Evolutionary conservation across 2,113 vertebrate species (phyloP), one percentile per base, ranked within the genome.

Genomic region (Crypturellus undulatus): DNA sequence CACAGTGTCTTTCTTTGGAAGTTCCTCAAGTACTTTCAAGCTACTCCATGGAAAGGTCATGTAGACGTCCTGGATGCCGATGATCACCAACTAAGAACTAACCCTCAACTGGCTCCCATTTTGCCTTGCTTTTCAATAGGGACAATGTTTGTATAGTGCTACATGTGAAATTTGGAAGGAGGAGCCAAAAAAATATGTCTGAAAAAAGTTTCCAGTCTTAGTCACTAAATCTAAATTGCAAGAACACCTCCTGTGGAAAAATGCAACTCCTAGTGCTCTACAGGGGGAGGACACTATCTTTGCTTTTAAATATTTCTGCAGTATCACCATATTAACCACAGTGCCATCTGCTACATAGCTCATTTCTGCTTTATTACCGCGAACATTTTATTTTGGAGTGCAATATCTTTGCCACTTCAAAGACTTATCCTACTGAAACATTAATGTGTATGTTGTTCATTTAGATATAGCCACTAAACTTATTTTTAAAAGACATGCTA

Each of bases 201-300:
- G 52, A 86, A 91, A 71, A 24, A 51, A 62, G 89, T 67, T 91
- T 96, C n/a, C 40, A 89, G 21, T 45, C 47, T 58, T 90, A 40
- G 80, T 58, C 40, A 81, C 19, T 70, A 92, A 90, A 89, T 17
- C 42, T 68, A 64, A 89, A 69, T 70, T 68, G 69, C 42, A 75
- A 67, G 25, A 68, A 59, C 8, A 17, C 38, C 30, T 45, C 62
- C 40, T 16, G 30, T 25, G 36, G 28, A 79, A 90, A 94, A 94
- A 84, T 1, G 3, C 18, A 72, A 72, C 47, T 69, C 45, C 58
- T 92, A 34, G 13, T 64, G 43, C 21, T 45, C 42, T 88, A 4
- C 59, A 79, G 80, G 78, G 42, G 94, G 83, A 92, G n/a, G 26
- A 65, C 45, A 38, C 26, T 36, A 18, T 73, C 12, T 68, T 69